Evolutionary conservation across 2,888 invertebrate genomes (phyloP), one percentile per base, ranked within the genome.

Genomic region (Trissolcus brochymenae): DNA sequence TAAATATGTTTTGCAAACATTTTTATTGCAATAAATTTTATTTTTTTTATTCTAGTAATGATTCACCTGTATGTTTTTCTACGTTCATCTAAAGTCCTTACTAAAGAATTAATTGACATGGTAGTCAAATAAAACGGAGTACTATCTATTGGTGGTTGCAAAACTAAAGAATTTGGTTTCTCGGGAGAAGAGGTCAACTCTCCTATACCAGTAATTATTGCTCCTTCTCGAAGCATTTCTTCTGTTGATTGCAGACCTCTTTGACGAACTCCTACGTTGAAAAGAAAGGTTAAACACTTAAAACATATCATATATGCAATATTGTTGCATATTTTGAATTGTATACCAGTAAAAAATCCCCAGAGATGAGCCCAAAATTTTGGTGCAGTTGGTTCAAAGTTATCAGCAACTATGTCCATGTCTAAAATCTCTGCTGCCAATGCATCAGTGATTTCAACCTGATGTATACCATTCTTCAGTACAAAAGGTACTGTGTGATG

Each of bases 191-290:
- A 81, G 9, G 93, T 92, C 21, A 97, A 89, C 89, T 96, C 93
- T 13, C 97, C 97, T 62, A 97, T 93, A 3, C 91, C 93, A 0
- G 96, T 95, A 53, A 97, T 92, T 79, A 94, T 92, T 57, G 95
- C 94, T 14, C 95, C 96, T 84, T 95, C 94, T 0, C 95, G 90
- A 4, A 97, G 90, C 92, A 97, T 94, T 89, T 94, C 94, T 87
- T 97, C 97, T 56, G 95, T 96, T 6, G 95, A 94, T 88, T 97
- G 96, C 19, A 96, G 90, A 0, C 97, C 97, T 76, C 95, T 92
- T 84, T 95, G 95, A 0, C 95, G 91, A 16, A 96, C 93, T 16
- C 96, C 96, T 81, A 82, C 29, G 4, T 29, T 29, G 6, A 6
- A 35, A 9, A 35, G 9, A 11, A 35, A 11, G 1, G 9, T 35